phyloP scores from a whole-genome alignment of 2,797 vertebrate genomes.

The Anas capensis region DNA sequence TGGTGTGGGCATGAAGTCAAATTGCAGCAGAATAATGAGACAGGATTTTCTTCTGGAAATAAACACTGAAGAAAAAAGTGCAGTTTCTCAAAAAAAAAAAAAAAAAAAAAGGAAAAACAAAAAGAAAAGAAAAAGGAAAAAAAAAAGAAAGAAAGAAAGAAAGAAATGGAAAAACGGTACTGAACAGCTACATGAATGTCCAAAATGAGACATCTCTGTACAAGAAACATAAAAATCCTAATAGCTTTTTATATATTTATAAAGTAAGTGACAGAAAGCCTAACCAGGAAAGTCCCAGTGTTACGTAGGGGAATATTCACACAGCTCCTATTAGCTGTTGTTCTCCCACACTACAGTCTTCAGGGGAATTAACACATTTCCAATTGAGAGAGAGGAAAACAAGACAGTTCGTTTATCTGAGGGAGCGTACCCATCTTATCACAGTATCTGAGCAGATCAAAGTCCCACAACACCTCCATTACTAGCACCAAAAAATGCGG shows the following conservation, averaged over 20 bases:
- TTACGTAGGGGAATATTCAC: background rate
- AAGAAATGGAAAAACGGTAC: background rate
- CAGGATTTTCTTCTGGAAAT: background rate
- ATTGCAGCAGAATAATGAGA: background rate
- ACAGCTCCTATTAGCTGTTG: background rate
- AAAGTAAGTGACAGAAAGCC: background rate
- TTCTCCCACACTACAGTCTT: conserved; percentile 10
- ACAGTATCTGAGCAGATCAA: background rate
- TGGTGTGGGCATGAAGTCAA: conserved; percentile 22
- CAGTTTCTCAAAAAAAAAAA: background rate
- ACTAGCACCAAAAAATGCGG: background rate
- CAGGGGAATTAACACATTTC: conserved; percentile 10
- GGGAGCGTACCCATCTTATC: background rate
- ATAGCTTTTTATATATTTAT: background rate
- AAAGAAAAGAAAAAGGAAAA: too few species aligned
- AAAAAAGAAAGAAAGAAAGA: rapidly evolving
- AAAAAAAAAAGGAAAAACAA: too few species aligned
- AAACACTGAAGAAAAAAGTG: background rate
- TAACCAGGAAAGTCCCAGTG: background rate
- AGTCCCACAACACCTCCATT: background rate
- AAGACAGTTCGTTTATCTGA: background rate
- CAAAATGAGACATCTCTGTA: background rate
- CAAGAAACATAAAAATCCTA: background rate
- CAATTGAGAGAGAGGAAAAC: background rate
- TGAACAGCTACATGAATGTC: background rate